Base-by-base conservation (phyloP, 2,113 vertebrate genomes). In the Dermatemys mawii region DNA sequence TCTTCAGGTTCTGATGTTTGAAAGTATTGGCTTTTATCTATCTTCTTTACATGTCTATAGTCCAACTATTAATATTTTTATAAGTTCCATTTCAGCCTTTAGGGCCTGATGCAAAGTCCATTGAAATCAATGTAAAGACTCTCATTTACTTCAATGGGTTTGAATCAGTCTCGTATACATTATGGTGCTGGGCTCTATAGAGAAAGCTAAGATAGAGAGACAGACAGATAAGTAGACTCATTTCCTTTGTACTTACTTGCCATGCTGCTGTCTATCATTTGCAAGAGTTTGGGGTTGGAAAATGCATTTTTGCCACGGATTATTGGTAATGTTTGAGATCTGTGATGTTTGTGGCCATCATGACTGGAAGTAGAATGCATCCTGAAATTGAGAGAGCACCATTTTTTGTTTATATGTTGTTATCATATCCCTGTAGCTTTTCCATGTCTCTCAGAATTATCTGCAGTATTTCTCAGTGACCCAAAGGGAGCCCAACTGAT, bases 301-400 rank as follows among this genome's bases (percentile, higher is more conserved):
- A 99, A 98, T 80, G 99, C 99, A 92, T 99, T 99, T 98, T 99
- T 99, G 83, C 98, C 98, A 95, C 99, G 98, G 92, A 99, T 99
- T 98, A 99, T 99, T 81, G 99, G 99, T 97, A 99, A 98, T 0
- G 99, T 99, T 97, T 99, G 99, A 90, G 99, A 99, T 96, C 99
- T 99, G 95, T 98, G 98, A 14, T 99, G 99, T 70, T 99, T 98
- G 89, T 99, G 99, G 49, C 99, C 98, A 27, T 99, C 99, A 0
- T 99, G 99, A 93, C 98, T 95, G 21, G 99, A 99, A 94, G 98
- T 95, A 49, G 99, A 98, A 54, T 99, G 98, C 98, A 99, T 99
- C 99, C 99, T 99, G 97, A 57, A 96, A 97, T 78, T 46, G 26
- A 95, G 85, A 93, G 87, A 14, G 76, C 49, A 90, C 4, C 32